Evolutionary conservation across 2,797 vertebrate species (phyloP).

Genomic region (Scolopax rusticola): DNA sequence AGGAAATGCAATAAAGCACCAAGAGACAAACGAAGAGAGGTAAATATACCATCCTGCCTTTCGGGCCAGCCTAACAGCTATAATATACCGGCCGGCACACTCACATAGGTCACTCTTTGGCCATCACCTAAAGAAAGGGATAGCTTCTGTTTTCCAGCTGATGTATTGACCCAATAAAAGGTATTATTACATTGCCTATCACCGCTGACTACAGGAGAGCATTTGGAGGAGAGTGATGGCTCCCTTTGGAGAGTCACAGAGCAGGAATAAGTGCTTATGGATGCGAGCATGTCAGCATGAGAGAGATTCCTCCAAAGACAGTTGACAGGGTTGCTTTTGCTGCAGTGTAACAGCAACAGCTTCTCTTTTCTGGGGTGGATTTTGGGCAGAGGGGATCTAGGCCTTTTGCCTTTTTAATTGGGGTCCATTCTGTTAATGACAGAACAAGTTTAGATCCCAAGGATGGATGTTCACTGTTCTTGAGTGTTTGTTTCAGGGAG

Average conservation of each 20-base stretch:
- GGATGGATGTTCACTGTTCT: fast-evolving
- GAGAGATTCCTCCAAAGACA: background rate
- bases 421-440: too few species aligned
- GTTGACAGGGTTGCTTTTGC: background rate
- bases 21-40: conserved; percentile 43
- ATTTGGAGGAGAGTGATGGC: conserved; percentile 60
- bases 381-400: background rate
- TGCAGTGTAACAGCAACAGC: background rate
- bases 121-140: conserved; percentile 44
- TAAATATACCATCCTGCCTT: conserved; percentile 17
- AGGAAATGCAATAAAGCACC: conserved; percentile 50
- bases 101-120: conserved; percentile 48
- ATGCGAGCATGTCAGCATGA: background rate
- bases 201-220: conserved; percentile 38
- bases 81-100: background rate
- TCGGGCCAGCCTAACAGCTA: background rate
- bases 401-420: background rate
- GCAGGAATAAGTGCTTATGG: background rate
- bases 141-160: conserved; percentile 76
- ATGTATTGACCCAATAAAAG: conserved; percentile 77
- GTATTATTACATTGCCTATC: conserved; percentile 71
- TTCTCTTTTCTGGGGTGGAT: background rate
- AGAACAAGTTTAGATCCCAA: background rate
- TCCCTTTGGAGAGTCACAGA: conserved; percentile 49
- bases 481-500: background rate